These are phyloP conservation scores for Platycercus adscitus DNA, from an alignment of 2,113 vertebrate genomes.

Conservation along the genomic window DNA sequence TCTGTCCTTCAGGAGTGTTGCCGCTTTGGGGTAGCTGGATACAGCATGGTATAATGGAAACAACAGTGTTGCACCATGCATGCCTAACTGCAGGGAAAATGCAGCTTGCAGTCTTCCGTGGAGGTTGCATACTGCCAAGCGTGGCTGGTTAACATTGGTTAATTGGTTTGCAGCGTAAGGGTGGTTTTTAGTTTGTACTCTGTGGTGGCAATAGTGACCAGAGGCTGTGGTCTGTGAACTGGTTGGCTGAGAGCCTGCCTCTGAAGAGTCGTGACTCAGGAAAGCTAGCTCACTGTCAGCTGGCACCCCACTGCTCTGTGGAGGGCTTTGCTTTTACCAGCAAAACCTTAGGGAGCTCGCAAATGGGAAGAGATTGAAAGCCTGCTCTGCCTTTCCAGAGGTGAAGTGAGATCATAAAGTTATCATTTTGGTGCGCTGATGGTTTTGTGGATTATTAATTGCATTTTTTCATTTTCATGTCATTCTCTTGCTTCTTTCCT, in stretches of 20 bases:
- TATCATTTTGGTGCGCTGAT: background rate
- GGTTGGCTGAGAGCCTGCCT: background rate
- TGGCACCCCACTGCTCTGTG: accelerated
- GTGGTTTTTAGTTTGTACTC: background rate
- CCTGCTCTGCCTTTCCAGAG: background rate
- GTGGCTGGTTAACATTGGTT: background rate
- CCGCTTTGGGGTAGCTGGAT: background rate
- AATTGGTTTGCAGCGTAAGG: background rate
- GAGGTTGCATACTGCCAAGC: accelerated
- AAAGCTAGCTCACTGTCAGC: background rate
- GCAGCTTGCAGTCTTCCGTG: accelerated
- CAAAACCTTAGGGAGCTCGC: background rate
- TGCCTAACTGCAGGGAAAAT: accelerated
- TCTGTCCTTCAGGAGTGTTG: accelerated
- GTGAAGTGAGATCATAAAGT: background rate
- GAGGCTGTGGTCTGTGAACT: background rate
- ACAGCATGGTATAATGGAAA: accelerated
- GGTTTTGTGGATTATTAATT: background rate
- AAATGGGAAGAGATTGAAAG: background rate
- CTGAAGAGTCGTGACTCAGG: background rate
- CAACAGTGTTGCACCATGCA: accelerated
- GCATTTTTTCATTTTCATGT: background rate
- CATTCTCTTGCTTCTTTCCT: background rate
- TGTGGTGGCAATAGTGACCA: background rate
- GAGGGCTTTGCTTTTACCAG: accelerated